Evolutionary conservation across 2,888 invertebrate genomes (phyloP).

Genomic region (Agrypnus murinus): DNA sequence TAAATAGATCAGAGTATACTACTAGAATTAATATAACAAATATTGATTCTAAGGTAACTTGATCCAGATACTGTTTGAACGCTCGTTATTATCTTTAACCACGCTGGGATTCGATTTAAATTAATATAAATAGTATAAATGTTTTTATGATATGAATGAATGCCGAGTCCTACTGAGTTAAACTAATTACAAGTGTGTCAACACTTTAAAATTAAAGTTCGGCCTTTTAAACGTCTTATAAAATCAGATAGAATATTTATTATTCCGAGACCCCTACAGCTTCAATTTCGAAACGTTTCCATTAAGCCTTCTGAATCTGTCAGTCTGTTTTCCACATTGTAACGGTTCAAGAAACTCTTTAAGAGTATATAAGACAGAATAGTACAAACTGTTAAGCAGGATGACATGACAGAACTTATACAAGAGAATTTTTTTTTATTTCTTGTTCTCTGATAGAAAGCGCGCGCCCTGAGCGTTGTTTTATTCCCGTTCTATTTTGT

Average conservation of each 20-base stretch:
- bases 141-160: slow-evolving; percentile 13
- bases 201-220: slow-evolving; percentile 5
- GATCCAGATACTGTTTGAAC: no score
- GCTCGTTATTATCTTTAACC: no score
- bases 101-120: slow-evolving; percentile 25
- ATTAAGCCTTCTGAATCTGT: slow-evolving; percentile 23
- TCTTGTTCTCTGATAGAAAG: slow-evolving; percentile 2
- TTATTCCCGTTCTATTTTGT: slow-evolving; percentile 18
- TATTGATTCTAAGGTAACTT: no score
- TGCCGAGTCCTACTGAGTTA: slow-evolving; percentile 17
- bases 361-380: no score
- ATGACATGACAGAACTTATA: slow-evolving; percentile 27
- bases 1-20: no score
- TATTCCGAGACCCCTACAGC: slow-evolving; percentile 24
- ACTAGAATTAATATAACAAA: no score
- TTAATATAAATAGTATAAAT: slow-evolving; percentile 16
- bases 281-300: slow-evolving; percentile 31
- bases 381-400: slow-evolving; percentile 4
- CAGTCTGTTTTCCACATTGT: slow-evolving; percentile 1
- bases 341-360: slow-evolving; percentile 23
- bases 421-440: slow-evolving; percentile 15
- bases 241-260: slow-evolving; percentile 14
- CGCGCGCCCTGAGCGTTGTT: slow-evolving; percentile 8
- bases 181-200: slow-evolving; percentile 21
- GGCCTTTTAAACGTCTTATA: slow-evolving; percentile 2